phyloP scores from a whole-genome alignment of 2,113 vertebrate species.

The Sphyrna mokarran region DNA sequence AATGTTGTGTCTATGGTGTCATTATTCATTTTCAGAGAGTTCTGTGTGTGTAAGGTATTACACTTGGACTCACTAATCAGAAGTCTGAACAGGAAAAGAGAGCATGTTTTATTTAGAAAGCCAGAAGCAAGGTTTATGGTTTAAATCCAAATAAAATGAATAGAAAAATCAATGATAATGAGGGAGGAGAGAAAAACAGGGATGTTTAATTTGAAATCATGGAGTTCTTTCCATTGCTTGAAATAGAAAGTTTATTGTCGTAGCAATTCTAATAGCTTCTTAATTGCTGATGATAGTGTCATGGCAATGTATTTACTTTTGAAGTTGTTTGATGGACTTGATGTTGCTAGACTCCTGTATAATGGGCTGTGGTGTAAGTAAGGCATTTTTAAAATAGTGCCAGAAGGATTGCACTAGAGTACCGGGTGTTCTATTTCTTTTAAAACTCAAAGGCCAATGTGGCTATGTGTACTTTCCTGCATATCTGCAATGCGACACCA shows the following conservation, averaged over 20 bases:
- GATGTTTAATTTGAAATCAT: not conserved
- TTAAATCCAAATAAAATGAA: not conserved
- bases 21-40: not conserved
- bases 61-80: not conserved
- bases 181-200: not conserved
- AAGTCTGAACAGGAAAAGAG: not conserved
- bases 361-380: not conserved
- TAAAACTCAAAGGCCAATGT: not conserved
- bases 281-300: not conserved
- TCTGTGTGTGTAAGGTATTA: not conserved
- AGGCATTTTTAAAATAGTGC: not conserved
- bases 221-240: not conserved
- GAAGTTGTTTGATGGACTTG: not conserved
- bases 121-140: not conserved
- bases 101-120: not conserved
- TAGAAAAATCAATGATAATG: not conserved
- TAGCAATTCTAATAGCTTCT: not conserved
- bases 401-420: not conserved
- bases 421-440: not conserved
- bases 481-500: not conserved
- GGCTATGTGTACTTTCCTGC: not conserved
- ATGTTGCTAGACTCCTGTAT: not conserved
- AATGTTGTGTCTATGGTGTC: not conserved
- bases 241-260: not conserved
- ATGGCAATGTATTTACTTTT: not conserved